Base-by-base conservation (phyloP, 2,113 vertebrate genomes). In the Gadus chalcogrammus region DNA sequence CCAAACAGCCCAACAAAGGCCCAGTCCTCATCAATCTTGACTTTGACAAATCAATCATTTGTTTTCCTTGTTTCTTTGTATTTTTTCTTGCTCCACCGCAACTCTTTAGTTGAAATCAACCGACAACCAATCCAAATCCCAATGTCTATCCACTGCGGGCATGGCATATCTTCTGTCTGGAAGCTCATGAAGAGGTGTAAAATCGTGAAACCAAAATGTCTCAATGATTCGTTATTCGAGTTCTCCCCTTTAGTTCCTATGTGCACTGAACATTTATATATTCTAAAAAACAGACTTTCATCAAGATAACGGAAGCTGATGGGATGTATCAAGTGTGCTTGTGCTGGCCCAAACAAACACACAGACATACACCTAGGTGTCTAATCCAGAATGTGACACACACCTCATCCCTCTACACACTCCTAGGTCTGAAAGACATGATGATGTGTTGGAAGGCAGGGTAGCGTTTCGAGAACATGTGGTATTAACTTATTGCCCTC, bases 101-200 rank as follows among this genome's bases (percentile, higher is more conserved):
- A 70, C 35, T n/a, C 11, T 78, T 75, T 48, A 72, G 70, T 66
- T 24, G 72, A 16, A 15, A 71, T 71, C 64, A 80, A 66, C 71
- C 79, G 64, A 78, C 71, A 27, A 48, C 64, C 52, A 27, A 68
- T 55, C 65, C 15, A 67, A 67, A 53, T 28, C 76, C 67, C 70
- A 76, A 65, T 73, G 65, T 17, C 16, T 35, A 35, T 35, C 31
- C 31, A 35, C 31, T 35, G 31, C 31, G 31, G 31, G 31, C 16
- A 73, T 79, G 69, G 77, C 63, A 79, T 84, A 67, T 71, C 77
- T 79, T 82, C 68, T 78, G 4, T 74, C 72, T 72, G 35, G 35
- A 80, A 83, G 76, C 48, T 79, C 27, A 35, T 79, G 74, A 67
- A 76, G 62, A 69, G 60, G 48, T 84, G 64, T 68, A 77, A 65